Evolutionary conservation across 2,888 invertebrate species (phyloP), one percentile per base, ranked within the genome.

Genomic region (Morpho achilles): DNA sequence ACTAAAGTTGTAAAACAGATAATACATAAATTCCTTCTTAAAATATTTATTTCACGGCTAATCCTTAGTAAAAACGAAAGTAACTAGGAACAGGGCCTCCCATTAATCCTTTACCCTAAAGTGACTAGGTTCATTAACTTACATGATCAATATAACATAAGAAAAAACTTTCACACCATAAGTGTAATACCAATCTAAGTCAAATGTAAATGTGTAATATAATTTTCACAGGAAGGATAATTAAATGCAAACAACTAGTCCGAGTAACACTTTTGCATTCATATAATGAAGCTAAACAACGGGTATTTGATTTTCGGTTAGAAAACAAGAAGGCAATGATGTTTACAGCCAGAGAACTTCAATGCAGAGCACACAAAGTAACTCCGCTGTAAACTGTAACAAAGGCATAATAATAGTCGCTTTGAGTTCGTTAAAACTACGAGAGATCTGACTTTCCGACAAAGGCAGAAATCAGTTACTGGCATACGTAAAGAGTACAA

Each of bases 301-400:
- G 48, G 42, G 41, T 49, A 52, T 56, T 60, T 53, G 56, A 56
- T 56, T 60, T 56, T 49, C 48, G 46, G 60, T 60, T 60, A 57
- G 23, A 39, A n/a, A 53, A 58, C 48, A 57, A 48, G 42, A 52
- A 48, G 48, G 32, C 51, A 48, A 47, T 32, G 54, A 54, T 54
- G 54, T 51, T 58, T 52, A 49, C 58, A 51, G 52, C 46, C 45
- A 44, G 47, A 53, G 51, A 45, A 50, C 16, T 44, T 49, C 9
- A 57, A 57, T 52, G 43, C 47, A 42, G 48, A 52, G 49, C 49
- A 16, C 22, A 49, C 41, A 39, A 50, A 44, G 51, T 10, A 54
- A 52, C 48, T 41, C 43, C 50, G 47, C 43, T 41, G 32, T 23
- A 56, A 16, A 46, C 41, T 46, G 39, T 48, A 54, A 54, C 46